Evolutionary conservation across 2,797 vertebrate species (phyloP), one percentile per base, ranked within the genome.

Genomic region (Bucorvus abyssinicus): DNA sequence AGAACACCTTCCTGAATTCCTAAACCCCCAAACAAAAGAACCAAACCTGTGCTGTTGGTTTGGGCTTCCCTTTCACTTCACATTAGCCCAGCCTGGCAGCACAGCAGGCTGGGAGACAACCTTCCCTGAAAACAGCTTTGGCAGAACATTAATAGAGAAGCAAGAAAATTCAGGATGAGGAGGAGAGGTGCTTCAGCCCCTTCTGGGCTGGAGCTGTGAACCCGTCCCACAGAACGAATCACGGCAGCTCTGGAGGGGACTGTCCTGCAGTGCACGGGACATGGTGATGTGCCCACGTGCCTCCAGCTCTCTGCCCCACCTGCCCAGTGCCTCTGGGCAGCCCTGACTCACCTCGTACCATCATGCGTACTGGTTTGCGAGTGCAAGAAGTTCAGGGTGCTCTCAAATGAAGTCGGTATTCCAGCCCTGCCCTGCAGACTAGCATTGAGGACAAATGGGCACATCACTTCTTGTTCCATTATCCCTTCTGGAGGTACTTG

Each of bases 241-340:
- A 49, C 22, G 44, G 86, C 64, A 83, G 81, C 68, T 85, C 84
- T 36, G 83, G 74, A 93, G 80, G 38, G 55, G 29, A 49, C 70
- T 55, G 59, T 76, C 60, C 89, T 78, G 67, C n/a, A 53, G 59
- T 13, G 10, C 69, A 32, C 2, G 3, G 34, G 60, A 71, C 8
- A 1, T 53, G 69, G 68, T n/a, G 76, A 53, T 2, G 15, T 5
- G 26, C 18, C 0, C 42, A 26, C 0, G 0, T 20, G 50, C 52
- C 47, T 59, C 44, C 91, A 68, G 67, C 86, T 84, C 70, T 18
- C 84, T 45, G 70, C 24, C 79, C 44, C 86, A 30, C 44, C 38
- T 83, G 50, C 42, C 44, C 74, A 12, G 49, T 6, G 34, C 82
- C 86, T 26, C 78, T 47, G 84, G 84, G 79, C 79, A 92, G 82